Percentiles rank a stretch among this genome's conserved stretches.
Evolutionary conservation across 1,140 invertebrate species (phyloP).

Genomic region (Nomia melanderi): DNA sequence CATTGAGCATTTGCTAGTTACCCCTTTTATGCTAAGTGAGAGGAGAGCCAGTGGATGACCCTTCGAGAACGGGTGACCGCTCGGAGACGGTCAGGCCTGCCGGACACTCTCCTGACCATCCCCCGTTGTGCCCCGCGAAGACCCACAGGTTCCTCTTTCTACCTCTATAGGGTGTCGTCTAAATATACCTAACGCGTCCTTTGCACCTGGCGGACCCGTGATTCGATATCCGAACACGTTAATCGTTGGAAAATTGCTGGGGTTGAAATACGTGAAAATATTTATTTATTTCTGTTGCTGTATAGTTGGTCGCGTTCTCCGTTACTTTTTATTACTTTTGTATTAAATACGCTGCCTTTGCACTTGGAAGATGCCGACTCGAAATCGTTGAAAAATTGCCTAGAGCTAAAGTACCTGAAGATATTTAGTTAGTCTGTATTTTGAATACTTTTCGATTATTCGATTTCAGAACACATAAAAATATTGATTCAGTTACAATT

Average conservation of each 20-base stretch:
- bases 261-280: neutral
- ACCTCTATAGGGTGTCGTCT: constrained; percentile 55
- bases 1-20: constrained; percentile 75
- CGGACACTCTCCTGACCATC: constrained; percentile 74
- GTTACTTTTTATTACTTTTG: too few species aligned
- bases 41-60: constrained; percentile 76
- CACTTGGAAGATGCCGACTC: too few species aligned
- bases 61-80: constrained; percentile 59
- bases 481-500: too few species aligned
- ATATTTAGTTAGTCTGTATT: too few species aligned
- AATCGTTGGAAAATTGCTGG: constrained; percentile 2
- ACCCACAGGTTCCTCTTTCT: constrained; percentile 45
- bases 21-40: constrained; percentile 80
- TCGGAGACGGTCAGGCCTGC: constrained; percentile 64
- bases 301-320: neutral
- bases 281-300: neutral
- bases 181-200: constrained; percentile 38
- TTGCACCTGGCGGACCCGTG: constrained; percentile 10
- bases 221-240: too few species aligned
- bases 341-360: too few species aligned
- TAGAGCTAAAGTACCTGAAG: too few species aligned
- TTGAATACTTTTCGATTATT: too few species aligned
- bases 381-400: too few species aligned
- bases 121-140: constrained; percentile 53
- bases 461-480: too few species aligned